Evolutionary conservation across 2,113 vertebrate genomes (phyloP), one percentile per base, ranked within the genome.

Genomic region (Notarius quadriscutis): DNA sequence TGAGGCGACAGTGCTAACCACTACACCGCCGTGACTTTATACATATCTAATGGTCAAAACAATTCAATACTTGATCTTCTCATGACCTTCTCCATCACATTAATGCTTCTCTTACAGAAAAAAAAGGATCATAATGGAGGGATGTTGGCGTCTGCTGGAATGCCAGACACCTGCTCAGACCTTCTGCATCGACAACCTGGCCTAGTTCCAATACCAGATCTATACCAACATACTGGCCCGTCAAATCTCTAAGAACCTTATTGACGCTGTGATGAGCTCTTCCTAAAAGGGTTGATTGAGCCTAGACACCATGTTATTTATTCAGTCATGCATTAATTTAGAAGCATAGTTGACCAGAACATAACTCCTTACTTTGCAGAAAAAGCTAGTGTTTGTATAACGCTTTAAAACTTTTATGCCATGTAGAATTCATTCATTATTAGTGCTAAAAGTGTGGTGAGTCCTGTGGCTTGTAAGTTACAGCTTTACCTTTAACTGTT

Each of bases 201-300:
- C 86, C 57, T 30, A 41, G 60, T 81, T 88, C 90, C 90, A 91
- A 86, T 89, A 82, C 57, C 67, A 22, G 89, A 91, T 91, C 90
- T 72, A 91, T 91, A 86, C 34, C 55, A 55, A 71, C 50, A 25
- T 57, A 55, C 22, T 83, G 57, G 30, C 74, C 77, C 65, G 77
- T 51, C 84, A 82, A 62, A 57, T 53, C 80, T 78, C 83, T 81
- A 63, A 72, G 75, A 34, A 55, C 20, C 83, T 72, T 88, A 87
- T 83, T 87, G 87, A 89, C 18, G 63, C 72, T 41, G 14, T 78
- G 81, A 57, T 57, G 53, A 58, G 55, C 65, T 74, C 83, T 75
- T 84, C 69, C 87, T 82, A 41, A 82, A 57, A 50, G 69, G 67
- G 57, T 74, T 87, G 75, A 87, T 87, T 85, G 69, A 71, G 84